Evolutionary conservation across 2,113 vertebrate genomes (phyloP).

Genomic region (Myrmecobius fasciatus): DNA sequence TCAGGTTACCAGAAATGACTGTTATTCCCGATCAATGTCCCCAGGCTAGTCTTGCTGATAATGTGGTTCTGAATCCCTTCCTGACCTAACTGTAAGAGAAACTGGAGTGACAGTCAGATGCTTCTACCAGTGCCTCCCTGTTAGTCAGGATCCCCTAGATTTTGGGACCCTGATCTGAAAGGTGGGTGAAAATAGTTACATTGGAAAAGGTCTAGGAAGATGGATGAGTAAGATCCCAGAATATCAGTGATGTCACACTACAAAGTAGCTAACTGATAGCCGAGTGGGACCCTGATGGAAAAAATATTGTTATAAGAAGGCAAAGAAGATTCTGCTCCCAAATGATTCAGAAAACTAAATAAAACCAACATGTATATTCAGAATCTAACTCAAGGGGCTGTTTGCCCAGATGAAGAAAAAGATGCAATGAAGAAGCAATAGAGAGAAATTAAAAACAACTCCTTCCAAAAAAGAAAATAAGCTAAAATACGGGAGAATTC

Average conservation of each 20-base stretch:
- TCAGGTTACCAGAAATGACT: not conserved
- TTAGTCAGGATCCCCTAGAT: not conserved
- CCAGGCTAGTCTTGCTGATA: not conserved
- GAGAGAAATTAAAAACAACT: conserved; percentile 26
- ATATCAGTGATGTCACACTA: not conserved
- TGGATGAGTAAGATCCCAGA: not conserved
- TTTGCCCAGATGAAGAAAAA: conserved; percentile 40
- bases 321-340: not conserved
- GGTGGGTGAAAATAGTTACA: not conserved
- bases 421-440: not conserved
- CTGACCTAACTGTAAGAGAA: not conserved
- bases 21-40: not conserved
- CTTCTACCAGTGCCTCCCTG: not conserved
- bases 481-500: not conserved
- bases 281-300: not conserved
- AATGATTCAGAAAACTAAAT: not conserved
- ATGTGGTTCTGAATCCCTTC: not conserved
- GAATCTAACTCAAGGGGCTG: not conserved
- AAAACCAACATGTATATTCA: not conserved
- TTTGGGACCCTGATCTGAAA: not conserved
- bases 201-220: not conserved
- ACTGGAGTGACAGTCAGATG: not conserved
- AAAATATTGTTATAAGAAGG: not conserved
- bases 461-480: conserved; percentile 29
- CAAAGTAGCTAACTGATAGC: not conserved